Evolutionary conservation across 2,888 invertebrate genomes (phyloP), one percentile per base, ranked within the genome.

Genomic region (Phrixothrix hirtus): DNA sequence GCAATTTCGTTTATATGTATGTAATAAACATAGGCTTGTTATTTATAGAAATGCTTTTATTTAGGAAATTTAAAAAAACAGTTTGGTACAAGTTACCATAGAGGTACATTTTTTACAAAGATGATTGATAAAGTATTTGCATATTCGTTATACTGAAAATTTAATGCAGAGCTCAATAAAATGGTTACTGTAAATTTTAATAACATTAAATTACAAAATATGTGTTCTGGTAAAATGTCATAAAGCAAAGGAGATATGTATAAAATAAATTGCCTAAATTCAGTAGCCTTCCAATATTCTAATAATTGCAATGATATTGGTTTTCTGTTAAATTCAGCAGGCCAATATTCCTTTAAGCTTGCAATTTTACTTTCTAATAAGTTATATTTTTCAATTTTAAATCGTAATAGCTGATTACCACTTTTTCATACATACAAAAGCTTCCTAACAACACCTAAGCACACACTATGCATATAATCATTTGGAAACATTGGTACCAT

Each of bases 261-360:
- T 4, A 59, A 30, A 21, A 63, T 42, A 44, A 64, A 59, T 2
- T 59, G 60, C 21, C 57, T 44, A 43, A 42, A 59, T 48, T 59
- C 56, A 29, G 52, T 36, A 13, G 58, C 62, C 55, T 61, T 60
- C 59, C 59, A 60, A 45, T 47, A 50, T 45, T 56, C 53, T 21
- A 60, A 36, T 38, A 48, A 46, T 36, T 49, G 39, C 6, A 60
- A 32, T 16, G 43, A 48, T 50, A 58, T 59, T 32, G 59, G 44
- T 13, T 39, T 17, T 32, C 50, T 32, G 32, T 61, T 55, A 16
- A 58, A 43, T 25, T 58, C 55, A 15, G 29, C 17, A 15, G 59
- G 61, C 39, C 53, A 39, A 14, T 2, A 6, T 10, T 15, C n/a
- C n/a, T n/a, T n/a, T n/a, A n/a, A n/a, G n/a, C n/a, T 13, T 25